Percentiles rank a stretch among this genome's conserved stretches.
Conservation (phyloP, 2,113 vertebrate species). For the Corythoichthys intestinalis region DNA sequence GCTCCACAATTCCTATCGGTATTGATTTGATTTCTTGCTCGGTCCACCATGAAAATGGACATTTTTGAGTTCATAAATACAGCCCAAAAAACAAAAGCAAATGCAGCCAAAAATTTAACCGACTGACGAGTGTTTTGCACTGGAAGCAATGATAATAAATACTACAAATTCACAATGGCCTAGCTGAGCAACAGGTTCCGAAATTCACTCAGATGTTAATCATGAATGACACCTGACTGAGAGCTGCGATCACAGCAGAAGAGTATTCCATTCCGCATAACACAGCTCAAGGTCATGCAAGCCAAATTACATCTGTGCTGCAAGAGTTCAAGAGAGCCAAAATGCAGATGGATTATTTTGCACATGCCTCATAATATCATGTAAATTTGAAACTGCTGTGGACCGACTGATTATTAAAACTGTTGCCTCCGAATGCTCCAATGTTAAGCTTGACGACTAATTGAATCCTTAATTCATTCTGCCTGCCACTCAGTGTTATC, state of each 20-base stretch:
- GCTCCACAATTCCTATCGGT: not conserved
- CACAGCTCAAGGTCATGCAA: constrained; percentile 39
- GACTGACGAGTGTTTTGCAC: too few species aligned
- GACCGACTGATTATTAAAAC: constrained; percentile 2
- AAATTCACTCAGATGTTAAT: constrained; percentile 27
- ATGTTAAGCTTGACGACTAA: not conserved
- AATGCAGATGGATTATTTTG: constrained; percentile 29
- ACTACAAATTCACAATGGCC: constrained; percentile 1
- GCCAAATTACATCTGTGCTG: constrained; percentile 26
- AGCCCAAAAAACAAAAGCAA: not conserved
- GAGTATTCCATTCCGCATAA: constrained; percentile 28
- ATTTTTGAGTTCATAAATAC: not conserved
- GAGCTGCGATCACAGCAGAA: constrained; percentile 27
- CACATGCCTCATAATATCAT: constrained; percentile 16
- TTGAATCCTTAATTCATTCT: not conserved
- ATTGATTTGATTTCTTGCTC: not conserved
- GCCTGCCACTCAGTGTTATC: not conserved
- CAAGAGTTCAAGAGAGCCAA: constrained; percentile 26
- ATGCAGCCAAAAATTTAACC: not conserved
- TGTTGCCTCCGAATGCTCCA: not conserved
- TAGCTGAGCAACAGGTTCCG: constrained; percentile 9
- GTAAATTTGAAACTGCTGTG: constrained; percentile 9
- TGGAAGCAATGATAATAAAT: not conserved
- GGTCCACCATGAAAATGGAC: not conserved
- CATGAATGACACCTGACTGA: constrained; percentile 13